Evolutionary conservation across 2,113 vertebrate species (phyloP), one percentile per base, ranked within the genome.

Genomic region (Neolamprologus falcicula): DNA sequence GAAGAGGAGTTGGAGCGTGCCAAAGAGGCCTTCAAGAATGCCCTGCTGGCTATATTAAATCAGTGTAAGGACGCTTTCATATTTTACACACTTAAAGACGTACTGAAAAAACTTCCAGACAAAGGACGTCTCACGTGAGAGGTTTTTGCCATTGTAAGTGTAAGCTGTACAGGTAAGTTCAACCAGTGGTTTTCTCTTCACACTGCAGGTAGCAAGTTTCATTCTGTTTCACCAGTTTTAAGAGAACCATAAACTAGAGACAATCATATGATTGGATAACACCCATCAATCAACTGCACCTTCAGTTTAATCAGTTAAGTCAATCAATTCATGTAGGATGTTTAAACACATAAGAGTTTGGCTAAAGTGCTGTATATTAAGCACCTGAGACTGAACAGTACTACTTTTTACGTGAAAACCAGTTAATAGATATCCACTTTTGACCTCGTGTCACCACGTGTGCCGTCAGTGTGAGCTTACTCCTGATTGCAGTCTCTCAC

Each of bases 1-100:
- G 98, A 99, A 91, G 98, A 98, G 84, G 98, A 98, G 90, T 96
- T 98, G 98, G 98, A 99, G 79, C 97, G 97, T 31, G 98, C 98
- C 57, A 98, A 97, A 28, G 98, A 98, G 92, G 96, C 96, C 66
- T 99, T 99, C 95, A 98, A 98, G 83, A 96, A 96, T 12, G 98
- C 98, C 28, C 97, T 99, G 91, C 95, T 86, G 97, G 96, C 91
- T 97, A 99, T 99, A 59, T 94, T 99, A 45, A 95, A 97, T 50
- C 98, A 96, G 84, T 94, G 95, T 96, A 93, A 96, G 95, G 1
- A 82, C 0, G 3, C 53, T 24, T 50, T 24, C 3, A 97, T 87
- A 4, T 80, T 45, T 47, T 55, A 50, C 5, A 42, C n/a, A 9
- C 12, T 3, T 3, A 5, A 19, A 73, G 53, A 47, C 53, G 1